Base-by-base conservation (phyloP, 2,113 vertebrate genomes). In the Pluvialis apricaria region DNA sequence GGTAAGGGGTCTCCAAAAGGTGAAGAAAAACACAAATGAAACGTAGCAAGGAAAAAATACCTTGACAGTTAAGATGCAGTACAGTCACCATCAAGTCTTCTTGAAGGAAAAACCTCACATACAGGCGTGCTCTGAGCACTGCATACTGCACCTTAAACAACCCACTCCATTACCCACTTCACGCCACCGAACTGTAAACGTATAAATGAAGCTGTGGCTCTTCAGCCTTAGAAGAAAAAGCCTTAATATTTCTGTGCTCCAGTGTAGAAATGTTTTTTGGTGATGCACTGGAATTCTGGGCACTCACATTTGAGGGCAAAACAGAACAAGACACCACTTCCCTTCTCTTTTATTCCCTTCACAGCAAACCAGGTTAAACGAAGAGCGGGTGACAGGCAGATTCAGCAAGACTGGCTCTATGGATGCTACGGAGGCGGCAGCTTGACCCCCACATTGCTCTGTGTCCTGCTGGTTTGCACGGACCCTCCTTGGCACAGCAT, bases 11-110 rank as follows among this genome's bases (percentile, higher is more conserved):
- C 98, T 98, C 96, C 36, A 94, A 98, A 98, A 98, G 98, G 98
- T 98, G 98, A 98, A 96, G 98, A 96, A 97, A 98, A 98, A 97
- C 97, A 98, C 98, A 98, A 98, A 98, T 98, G 98, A 98, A 98
- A 98, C 94, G 94, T 95, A 97, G 97, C 86, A 96, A 97, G 88
- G 92, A 97, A 98, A 98, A 98, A 98, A 97, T 96, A 97, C 95
- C 97, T 95, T 98, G 98, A 98, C 98, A 98, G 98, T 91, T 97
- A 97, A 98, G 97, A 98, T 97, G 91, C 97, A 98, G 92, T 96
- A 88, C 96, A 97, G 92, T 95, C 95, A 95, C 95, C 3, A 0
- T 84, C 96, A 94, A 97, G 91, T 92, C 95, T 96, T 96, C 95
- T 96, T 94, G 96, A 97, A 97, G 92, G 94, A 97, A 96, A 97